A percentile compares a stretch with the other conserved stretches of the same genome.
Evolutionary conservation across 2,888 invertebrate species (phyloP).

Genomic region (Amitus sp.): DNA sequence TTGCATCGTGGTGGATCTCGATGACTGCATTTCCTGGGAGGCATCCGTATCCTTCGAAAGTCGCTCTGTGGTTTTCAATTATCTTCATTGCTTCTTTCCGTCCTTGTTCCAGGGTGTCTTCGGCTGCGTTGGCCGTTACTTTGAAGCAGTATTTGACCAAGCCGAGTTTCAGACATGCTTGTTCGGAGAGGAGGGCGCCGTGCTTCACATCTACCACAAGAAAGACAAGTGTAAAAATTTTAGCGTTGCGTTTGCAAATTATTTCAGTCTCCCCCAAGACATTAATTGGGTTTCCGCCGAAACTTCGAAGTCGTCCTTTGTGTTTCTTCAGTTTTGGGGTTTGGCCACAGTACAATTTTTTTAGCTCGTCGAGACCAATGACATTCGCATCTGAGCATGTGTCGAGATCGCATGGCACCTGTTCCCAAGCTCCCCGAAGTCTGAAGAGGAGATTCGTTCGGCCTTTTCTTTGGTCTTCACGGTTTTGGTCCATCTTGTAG

Average conservation of each 20-base stretch:
- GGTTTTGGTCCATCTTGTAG: not conserved
- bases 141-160: constrained; percentile 4
- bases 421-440: not conserved
- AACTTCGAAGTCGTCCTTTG: not conserved
- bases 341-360: not conserved
- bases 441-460: not conserved
- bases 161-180: not conserved
- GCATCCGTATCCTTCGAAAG: not conserved
- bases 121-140: not conserved
- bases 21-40: not conserved
- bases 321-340: not conserved
- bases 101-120: not conserved
- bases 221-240: not conserved
- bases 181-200: not conserved
- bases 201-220: constrained; percentile 1
- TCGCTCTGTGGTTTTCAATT: not conserved
- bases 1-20: not conserved
- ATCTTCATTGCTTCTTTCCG: not conserved
- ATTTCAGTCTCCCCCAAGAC: constrained; percentile 3
- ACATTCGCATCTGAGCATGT: constrained; percentile 11
- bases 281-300: not conserved
- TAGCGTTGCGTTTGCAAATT: not conserved
- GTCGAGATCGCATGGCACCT: constrained; percentile 10
- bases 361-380: constrained; percentile 2
- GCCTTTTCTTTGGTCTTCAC: not conserved